phyloP scores from a whole-genome alignment of 2,113 vertebrate species.

The Scortum barcoo region DNA sequence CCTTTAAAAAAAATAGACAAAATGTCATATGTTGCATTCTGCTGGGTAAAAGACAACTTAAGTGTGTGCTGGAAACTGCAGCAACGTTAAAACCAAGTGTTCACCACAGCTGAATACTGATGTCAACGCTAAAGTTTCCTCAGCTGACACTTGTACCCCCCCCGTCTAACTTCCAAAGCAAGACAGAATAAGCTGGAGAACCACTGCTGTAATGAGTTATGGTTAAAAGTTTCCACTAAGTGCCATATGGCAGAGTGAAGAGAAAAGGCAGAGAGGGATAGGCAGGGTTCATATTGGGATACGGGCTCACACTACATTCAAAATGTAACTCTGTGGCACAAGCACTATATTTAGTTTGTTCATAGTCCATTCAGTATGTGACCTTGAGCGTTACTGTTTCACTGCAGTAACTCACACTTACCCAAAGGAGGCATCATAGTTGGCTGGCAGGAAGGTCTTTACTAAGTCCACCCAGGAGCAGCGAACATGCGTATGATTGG shows the following conservation, averaged over 20 bases:
- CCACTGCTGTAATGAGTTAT: not conserved
- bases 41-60: not conserved
- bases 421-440: conserved; percentile 81
- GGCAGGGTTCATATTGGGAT: not conserved
- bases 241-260: not conserved
- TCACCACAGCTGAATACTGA: not conserved
- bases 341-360: conserved; percentile 20
- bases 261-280: not conserved
- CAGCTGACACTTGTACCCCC: not conserved
- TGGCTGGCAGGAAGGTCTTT: conserved; percentile 78
- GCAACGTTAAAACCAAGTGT: not conserved
- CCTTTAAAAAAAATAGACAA: conserved; percentile 50
- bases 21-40: not conserved
- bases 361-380: conserved; percentile 8
- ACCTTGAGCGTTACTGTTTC: not conserved
- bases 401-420: conserved; percentile 55
- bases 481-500: conserved; percentile 77
- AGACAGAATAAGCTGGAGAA: not conserved
- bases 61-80: not conserved
- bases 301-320: not conserved
- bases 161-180: too few species aligned
- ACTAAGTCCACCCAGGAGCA: conserved; percentile 81
- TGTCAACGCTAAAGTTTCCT: not conserved
- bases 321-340: conserved; percentile 11
- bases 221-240: conserved; percentile 1